phyloP scores from a whole-genome alignment of 1,140 invertebrate species.

The Drosophila nikananu region DNA sequence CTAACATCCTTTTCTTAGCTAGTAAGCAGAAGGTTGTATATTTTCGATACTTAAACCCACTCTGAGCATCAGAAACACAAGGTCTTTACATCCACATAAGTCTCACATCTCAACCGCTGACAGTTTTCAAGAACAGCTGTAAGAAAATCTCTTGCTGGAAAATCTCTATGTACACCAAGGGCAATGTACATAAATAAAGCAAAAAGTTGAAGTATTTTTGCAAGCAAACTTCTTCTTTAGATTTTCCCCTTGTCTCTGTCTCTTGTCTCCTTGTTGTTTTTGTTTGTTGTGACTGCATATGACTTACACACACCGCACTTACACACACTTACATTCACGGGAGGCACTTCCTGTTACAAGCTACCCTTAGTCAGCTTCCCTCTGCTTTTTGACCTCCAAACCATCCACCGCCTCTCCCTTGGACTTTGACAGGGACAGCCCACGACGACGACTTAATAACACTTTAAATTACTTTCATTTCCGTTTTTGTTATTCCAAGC shows the following conservation, averaged over 20 bases:
- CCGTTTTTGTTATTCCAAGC: conserved; percentile 77
- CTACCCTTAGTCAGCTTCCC: conserved; percentile 46
- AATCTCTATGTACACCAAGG: conserved; percentile 10
- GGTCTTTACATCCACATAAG: not conserved
- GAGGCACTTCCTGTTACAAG: conserved; percentile 48
- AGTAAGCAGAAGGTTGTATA: not conserved
- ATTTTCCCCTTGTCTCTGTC: conserved; percentile 1
- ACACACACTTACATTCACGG: conserved; percentile 1
- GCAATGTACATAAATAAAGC: conserved; percentile 5
- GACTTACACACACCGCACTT: conserved; percentile 41
- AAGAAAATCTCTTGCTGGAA: not conserved
- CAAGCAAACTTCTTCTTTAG: conserved; percentile 36
- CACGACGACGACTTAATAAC: conserved; percentile 73
- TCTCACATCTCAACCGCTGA: conserved; percentile 27
- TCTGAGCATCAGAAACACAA: not conserved
- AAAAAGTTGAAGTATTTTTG: conserved; percentile 31
- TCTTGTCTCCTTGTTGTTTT: conserved; percentile 13
- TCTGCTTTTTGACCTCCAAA: not conserved
- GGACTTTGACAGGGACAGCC: conserved; percentile 27
- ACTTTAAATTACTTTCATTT: conserved; percentile 80
- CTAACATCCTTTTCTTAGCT: not conserved
- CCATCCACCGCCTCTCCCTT: not conserved
- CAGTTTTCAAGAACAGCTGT: conserved; percentile 35
- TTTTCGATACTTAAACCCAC: not conserved
- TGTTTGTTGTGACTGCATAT: conserved; percentile 57